Evolutionary conservation across 2,113 vertebrate genomes (phyloP).

Genomic region (Pogonocichla stellata): DNA sequence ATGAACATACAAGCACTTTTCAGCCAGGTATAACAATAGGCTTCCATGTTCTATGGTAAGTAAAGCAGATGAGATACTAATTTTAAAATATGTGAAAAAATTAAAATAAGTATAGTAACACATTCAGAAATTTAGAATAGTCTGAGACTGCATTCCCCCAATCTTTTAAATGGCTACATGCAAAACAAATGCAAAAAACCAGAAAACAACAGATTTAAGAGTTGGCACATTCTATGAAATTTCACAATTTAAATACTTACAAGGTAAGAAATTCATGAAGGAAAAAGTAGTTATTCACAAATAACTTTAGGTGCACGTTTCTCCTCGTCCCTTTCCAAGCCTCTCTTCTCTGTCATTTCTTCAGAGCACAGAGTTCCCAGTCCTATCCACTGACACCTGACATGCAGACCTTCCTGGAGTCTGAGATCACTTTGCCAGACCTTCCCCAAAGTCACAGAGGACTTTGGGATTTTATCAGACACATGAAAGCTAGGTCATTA

Average conservation of each 20-base stretch:
- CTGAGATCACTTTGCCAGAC: not conserved
- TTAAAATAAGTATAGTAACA: not conserved
- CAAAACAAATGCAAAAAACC: not conserved
- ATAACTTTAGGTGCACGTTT: not conserved
- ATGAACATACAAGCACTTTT: not conserved
- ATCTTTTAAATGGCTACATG: not conserved
- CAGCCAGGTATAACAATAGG: not conserved
- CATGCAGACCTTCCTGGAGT: not conserved
- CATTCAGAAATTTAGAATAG: not conserved
- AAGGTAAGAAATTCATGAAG: not conserved
- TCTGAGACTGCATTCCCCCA: not conserved
- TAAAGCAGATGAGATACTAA: not conserved
- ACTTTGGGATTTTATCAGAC: conserved; percentile 42
- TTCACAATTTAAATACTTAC: conserved; percentile 20
- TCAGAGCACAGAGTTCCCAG: not conserved
- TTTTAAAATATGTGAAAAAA: not conserved
- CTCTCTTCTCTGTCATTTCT: not conserved
- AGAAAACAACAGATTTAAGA: not conserved
- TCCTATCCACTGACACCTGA: not conserved
- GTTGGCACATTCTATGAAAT: not conserved
- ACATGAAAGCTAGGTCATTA: not conserved
- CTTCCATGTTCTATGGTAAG: not conserved
- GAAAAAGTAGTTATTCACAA: not conserved
- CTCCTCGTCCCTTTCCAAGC: not conserved
- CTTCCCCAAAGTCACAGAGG: not conserved